Base-by-base conservation (phyloP, 2,888 invertebrate species). In the Microdon myrmicae region DNA sequence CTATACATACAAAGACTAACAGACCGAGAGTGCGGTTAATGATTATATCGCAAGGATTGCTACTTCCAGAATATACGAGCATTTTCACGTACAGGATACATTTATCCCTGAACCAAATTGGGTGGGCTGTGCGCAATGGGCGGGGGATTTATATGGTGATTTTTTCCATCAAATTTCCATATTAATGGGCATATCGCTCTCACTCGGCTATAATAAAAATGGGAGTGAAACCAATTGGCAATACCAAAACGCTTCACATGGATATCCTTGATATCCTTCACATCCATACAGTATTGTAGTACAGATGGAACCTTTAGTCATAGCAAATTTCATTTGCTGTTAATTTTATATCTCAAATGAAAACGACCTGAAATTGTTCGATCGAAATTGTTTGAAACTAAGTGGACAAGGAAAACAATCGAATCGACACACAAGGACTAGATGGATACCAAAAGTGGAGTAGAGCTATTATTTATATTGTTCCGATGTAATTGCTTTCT, bases 161-260 rank as follows among this genome's bases (percentile, higher is more conserved):
- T 58, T 66, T 59, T 54, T 59, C 66, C 59, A 66, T 66, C 61
- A 59, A 56, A 68, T 68, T 68, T 68, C 64, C 68, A 68, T 68
- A 68, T 68, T 64, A 67, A 68, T 68, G 55, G 67, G 64, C 68
- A 64, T 64, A 64, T 64, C 61, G 44, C 17, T 38, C 29, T 53
- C 14, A 20, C 45, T 47, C 55, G 38, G 20, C 12, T 51, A 53
- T 58, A 58, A 64, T 64, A 64, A 64, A 64, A 64, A 51, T 64
- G 64, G 64, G 64, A 64, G 64, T 64, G 64, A 64, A 64, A 64
- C 64, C 64, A 64, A 64, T 64, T 64, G 64, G 39, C 34, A 43
- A 58, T 64, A 58, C 28, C 53, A 16, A 43, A 23, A 39, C 16
- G n/a, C n/a, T n/a, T n/a, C n/a, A 26, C 25, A 13, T 26, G 43